phyloP scores from a whole-genome alignment of 2,888 invertebrate species.

The Cataglyphis albicans region DNA sequence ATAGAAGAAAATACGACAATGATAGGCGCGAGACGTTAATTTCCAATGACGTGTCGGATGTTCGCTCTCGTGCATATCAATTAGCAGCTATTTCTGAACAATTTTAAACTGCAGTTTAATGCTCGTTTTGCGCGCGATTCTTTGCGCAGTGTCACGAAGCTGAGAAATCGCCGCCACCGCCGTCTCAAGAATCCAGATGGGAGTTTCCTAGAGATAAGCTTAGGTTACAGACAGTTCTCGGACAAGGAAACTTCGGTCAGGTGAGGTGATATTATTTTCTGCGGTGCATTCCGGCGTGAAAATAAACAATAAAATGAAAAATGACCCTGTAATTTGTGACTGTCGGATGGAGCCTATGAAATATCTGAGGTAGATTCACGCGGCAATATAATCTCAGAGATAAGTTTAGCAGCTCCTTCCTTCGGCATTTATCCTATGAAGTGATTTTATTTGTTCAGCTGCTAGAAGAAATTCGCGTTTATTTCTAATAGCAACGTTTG shows the following conservation, averaged over 20 bases:
- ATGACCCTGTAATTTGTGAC: constrained; percentile 63
- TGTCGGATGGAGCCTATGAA: constrained; percentile 18
- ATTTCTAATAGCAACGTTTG: constrained; percentile 21
- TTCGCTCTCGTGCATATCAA: constrained; percentile 1
- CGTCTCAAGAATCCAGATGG: constrained; percentile 89
- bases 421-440: not conserved
- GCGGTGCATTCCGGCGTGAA: constrained; percentile 13
- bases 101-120: constrained; percentile 61
- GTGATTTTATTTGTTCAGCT: not conserved
- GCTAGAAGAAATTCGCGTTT: not conserved
- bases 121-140: constrained; percentile 27
- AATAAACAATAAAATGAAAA: constrained; percentile 39
- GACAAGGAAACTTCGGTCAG: constrained; percentile 95
- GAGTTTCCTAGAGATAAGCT: constrained; percentile 93
- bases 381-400: constrained; percentile 21
- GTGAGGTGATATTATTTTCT: constrained; percentile 83
- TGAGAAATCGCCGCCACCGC: constrained; percentile 87
- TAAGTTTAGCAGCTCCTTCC: not conserved
- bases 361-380: constrained; percentile 18
- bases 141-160: constrained; percentile 85
- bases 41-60: not conserved
- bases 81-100: constrained; percentile 53
- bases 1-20: not conserved
- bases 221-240: constrained; percentile 92
- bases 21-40: constrained; percentile 8